Base-by-base conservation (phyloP, 2,888 invertebrate species). In the Anorthoa munda region DNA sequence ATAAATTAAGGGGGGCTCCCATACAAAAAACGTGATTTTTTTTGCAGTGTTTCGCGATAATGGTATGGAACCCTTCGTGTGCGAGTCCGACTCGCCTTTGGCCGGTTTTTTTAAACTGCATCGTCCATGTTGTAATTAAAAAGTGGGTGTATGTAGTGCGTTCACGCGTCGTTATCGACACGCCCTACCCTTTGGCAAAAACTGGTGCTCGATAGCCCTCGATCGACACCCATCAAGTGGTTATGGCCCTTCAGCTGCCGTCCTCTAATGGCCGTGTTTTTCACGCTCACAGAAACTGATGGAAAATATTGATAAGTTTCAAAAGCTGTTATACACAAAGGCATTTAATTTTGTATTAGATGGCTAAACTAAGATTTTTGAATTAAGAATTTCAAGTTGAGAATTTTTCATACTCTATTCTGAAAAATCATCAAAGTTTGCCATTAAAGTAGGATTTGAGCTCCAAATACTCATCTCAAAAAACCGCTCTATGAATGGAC, bases 141-240 rank as follows among this genome's bases (percentile, higher is more conserved):
- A 75, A 31, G 59, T 18, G 53, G 26, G 48, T 59, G 63, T 58
- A 65, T 45, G 55, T 45, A 69, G 64, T 84, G 81, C 84, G 76
- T 80, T 64, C 50, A 66, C 61, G 66, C 73, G 79, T 48, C 39
- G 63, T 71, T 58, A 71, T 72, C 55, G 66, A 53, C 63, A 26
- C 51, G 31, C 77, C 48, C 56, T 55, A 60, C 77, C 70, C 74
- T 72, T 83, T 75, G 59, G 71, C 70, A 84, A 79, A 85, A 83
- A 81, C 81, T 83, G 82, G 72, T 77, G 66, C 67, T 82, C 75
- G 69, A 87, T 65, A 64, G 53, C 80, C 23, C 83, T 86, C 71
- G 59, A 79, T 74, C 66, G 75, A 56, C 82, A 79, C 79, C 77
- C 64, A 76, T 85, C 72, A 63, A 84, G 85, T 73, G 67, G 72